Evolutionary conservation across 2,113 vertebrate species (phyloP).

Genomic region (Sphaerodactylus townsendi): DNA sequence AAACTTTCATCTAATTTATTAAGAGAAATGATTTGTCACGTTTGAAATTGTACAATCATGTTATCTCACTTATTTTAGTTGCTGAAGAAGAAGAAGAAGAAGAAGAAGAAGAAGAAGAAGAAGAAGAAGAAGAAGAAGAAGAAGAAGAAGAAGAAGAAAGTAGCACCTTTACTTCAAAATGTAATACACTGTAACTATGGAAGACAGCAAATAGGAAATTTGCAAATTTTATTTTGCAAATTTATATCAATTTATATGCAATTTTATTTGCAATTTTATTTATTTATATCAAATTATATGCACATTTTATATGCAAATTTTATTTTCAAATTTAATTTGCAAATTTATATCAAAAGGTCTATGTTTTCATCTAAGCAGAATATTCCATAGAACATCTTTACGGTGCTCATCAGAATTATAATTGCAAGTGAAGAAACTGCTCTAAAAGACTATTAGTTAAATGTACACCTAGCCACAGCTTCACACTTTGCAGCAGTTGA

Average conservation of each 20-base stretch:
- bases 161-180: neutral
- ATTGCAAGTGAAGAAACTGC: neutral
- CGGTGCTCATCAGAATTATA: neutral
- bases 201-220: neutral
- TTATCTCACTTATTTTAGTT: neutral
- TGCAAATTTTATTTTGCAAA: too few relatives aligned
- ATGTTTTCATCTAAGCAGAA: neutral
- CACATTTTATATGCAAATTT: too few relatives aligned
- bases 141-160: too few relatives aligned
- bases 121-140: too few relatives aligned
- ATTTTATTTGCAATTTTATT: neutral
- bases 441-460: neutral
- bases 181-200: neutral
- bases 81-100: neutral
- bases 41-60: neutral
- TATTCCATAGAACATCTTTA: neutral
- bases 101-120: too few relatives aligned
- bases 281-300: too few relatives aligned
- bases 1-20: neutral
- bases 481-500: too few relatives aligned
- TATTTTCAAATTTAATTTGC: too few relatives aligned
- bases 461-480: neutral
- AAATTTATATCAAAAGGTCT: too few relatives aligned
- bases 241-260: too few relatives aligned
- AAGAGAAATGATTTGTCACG: neutral